Conservation (phyloP, 1,140 invertebrate species). For the Drosophila miranda region DNA sequence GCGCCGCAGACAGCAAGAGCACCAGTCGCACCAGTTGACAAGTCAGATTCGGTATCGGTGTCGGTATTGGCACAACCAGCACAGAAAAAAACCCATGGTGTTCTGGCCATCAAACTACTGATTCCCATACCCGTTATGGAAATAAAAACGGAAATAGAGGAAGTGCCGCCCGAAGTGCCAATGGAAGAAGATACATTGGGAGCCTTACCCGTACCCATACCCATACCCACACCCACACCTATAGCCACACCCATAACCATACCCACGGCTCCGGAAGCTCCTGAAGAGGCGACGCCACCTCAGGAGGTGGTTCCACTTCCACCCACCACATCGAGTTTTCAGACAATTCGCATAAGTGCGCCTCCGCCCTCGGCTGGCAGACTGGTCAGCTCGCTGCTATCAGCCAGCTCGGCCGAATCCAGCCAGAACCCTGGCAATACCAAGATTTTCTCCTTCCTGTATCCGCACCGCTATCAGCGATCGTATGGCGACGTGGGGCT, state of each 20-base stretch:
- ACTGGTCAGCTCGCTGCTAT: neutral
- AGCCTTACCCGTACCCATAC: neutral
- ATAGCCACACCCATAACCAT: too few relatives aligned
- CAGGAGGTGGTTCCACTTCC: neutral
- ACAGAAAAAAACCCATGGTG: neutral
- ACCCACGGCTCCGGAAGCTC: neutral
- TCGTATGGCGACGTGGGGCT: conserved; percentile 46
- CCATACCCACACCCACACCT: too few relatives aligned
- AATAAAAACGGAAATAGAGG: conserved; percentile 41
- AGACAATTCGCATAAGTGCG: neutral
- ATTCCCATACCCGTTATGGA: conserved; percentile 39
- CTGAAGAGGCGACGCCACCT: neutral
- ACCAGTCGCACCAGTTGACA: too few relatives aligned
- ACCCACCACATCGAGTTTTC: neutral
- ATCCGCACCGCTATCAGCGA: conserved; percentile 48
- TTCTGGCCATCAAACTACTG: conserved; percentile 17
- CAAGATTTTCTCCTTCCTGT: conserved; percentile 63
- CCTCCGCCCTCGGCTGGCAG: neutral
- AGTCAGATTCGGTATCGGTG: conserved; percentile 2
- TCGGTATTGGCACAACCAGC: conserved; percentile 1
- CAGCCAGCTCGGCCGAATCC: neutral
- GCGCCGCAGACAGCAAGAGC: too few relatives aligned
- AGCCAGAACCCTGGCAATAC: conserved; percentile 41
- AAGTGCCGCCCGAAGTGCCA: neutral
- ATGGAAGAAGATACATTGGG: neutral